A percentile compares a stretch with the other conserved stretches of the same genome.
These are phyloP conservation scores for Lepeophtheirus nordmannii DNA, from an alignment of 2,888 invertebrate species.

Conservation along the genomic window DNA sequence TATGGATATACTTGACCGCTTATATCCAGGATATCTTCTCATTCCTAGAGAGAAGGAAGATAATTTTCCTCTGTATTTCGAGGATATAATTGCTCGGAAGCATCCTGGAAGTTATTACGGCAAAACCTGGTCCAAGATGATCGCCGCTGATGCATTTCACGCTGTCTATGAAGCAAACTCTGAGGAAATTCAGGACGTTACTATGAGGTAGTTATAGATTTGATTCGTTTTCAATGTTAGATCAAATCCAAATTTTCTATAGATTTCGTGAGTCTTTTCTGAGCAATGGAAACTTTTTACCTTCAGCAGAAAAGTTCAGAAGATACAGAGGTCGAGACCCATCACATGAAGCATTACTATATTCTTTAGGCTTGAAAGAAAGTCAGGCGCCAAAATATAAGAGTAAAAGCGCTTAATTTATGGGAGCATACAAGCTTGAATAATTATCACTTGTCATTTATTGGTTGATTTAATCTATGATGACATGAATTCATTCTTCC, in stretches of 20 bases:
- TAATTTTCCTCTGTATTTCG: conserved; percentile 53
- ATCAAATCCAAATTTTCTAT: conserved; percentile 27
- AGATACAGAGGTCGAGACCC: conserved; percentile 83
- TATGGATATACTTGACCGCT: conserved; percentile 36
- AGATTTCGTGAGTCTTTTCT: conserved; percentile 66
- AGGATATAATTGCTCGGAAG: conserved; percentile 62
- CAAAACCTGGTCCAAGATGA: conserved; percentile 66
- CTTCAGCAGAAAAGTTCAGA: conserved; percentile 69
- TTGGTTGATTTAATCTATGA: too few species aligned
- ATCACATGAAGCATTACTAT: conserved; percentile 60
- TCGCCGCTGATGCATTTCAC: conserved; percentile 76
- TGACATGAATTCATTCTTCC: too few species aligned
- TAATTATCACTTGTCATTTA: too few species aligned
- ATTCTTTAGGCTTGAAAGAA: conserved; percentile 40
- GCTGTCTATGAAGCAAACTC: conserved; percentile 54
- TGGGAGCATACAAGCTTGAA: too few species aligned
- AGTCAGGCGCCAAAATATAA: conserved; percentile 28
- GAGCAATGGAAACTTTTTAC: conserved; percentile 60
- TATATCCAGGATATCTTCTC: conserved; percentile 66
- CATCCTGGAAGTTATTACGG: conserved; percentile 73
- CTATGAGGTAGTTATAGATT: conserved; percentile 27
- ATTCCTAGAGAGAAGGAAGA: conserved; percentile 61
- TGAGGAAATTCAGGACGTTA: conserved; percentile 31
- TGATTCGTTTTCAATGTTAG: neutral
- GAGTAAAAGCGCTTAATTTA: neutral